A percentile compares a stretch with the other conserved stretches of the same genome.
These are phyloP conservation scores for Neogale vison DNA, from an alignment of 2,113 vertebrate genomes.

Conservation along the genomic window DNA sequence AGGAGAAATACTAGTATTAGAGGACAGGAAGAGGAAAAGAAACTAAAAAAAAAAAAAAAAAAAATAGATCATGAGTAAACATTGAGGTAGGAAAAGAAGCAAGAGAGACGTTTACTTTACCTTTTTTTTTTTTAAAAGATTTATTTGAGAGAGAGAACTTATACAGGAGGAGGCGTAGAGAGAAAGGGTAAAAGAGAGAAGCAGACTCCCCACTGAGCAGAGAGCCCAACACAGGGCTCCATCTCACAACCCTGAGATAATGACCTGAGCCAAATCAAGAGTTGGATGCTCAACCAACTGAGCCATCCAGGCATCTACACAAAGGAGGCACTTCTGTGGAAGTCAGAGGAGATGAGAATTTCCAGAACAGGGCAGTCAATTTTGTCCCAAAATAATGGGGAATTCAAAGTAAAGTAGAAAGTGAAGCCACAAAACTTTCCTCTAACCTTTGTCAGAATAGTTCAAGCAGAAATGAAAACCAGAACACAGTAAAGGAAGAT, in stretches of 20 bases:
- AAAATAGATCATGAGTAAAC: neutral
- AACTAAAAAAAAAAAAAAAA: neutral
- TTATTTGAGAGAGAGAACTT: neutral
- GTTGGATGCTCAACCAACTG: neutral
- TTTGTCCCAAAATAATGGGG: neutral
- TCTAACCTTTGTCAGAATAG: neutral
- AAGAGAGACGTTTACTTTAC: neutral
- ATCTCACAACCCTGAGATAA: neutral
- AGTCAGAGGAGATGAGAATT: neutral
- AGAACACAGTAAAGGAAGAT: neutral
- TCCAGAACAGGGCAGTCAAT: neutral
- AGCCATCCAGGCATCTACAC: neutral
- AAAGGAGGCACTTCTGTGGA: neutral
- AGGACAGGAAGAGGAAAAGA: neutral
- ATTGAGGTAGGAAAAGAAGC: neutral
- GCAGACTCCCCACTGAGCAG: neutral
- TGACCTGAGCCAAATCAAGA: neutral
- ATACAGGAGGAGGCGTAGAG: neutral
- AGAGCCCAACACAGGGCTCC: neutral
- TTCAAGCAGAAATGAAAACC: neutral
- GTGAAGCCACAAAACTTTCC: neutral
- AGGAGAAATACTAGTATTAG: neutral
- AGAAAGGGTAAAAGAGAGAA: neutral
- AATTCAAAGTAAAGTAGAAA: neutral
- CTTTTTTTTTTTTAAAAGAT: neutral